These are phyloP conservation scores for Enteromius mattozi DNA, from an alignment of 2,797 vertebrate genomes.

Conservation along the genomic window DNA sequence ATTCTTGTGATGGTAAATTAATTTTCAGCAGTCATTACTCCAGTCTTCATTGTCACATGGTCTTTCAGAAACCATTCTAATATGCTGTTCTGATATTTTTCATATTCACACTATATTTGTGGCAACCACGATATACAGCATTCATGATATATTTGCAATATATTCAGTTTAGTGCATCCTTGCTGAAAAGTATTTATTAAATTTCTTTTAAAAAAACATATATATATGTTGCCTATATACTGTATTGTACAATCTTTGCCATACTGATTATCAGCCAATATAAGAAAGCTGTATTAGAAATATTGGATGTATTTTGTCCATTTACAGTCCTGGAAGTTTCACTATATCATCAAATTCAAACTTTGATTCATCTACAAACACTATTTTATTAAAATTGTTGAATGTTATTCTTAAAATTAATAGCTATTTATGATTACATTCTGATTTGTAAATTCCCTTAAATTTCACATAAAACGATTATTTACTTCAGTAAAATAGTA, in stretches of 20 bases:
- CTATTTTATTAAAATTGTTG: not conserved
- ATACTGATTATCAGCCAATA: not conserved
- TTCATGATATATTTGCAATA: not conserved
- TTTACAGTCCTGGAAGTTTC: not conserved
- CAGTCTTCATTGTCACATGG: not conserved
- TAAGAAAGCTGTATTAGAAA: not conserved
- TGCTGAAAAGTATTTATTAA: not conserved
- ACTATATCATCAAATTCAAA: not conserved
- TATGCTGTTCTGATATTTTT: not conserved
- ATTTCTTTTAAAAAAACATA: not conserved
- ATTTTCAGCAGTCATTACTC: not conserved
- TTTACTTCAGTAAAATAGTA: not conserved
- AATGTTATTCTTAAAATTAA: not conserved
- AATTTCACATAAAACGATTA: not conserved
- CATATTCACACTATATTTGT: not conserved
- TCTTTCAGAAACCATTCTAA: not conserved
- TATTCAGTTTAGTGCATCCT: not conserved
- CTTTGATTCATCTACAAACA: not conserved
- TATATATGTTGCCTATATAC: no score
- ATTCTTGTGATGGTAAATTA: not conserved
- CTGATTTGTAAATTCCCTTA: not conserved
- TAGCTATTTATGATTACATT: not conserved
- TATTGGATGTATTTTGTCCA: not conserved
- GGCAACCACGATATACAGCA: not conserved
- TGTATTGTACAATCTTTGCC: not conserved